Evolutionary conservation across 2,888 invertebrate genomes (phyloP).

Genomic region (Hirtodrosophila trivittata): DNA sequence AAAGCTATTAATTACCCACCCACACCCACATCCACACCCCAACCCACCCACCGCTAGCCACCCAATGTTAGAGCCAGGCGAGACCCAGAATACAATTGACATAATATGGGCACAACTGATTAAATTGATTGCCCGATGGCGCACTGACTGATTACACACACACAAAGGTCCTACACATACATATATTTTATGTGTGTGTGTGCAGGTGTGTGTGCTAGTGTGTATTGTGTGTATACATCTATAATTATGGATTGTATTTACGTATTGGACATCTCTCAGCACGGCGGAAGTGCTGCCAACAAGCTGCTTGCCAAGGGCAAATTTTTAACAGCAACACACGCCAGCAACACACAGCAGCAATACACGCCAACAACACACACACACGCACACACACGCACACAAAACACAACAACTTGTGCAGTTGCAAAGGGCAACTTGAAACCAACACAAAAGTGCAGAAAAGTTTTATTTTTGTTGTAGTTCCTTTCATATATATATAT

Average conservation of each 20-base stretch:
- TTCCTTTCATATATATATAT: too few species aligned
- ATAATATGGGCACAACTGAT: conserved; percentile 38
- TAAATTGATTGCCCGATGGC: conserved; percentile 34
- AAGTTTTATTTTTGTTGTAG: background rate
- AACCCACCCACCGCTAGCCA: too few species aligned
- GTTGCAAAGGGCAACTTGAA: too few species aligned
- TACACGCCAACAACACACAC: too few species aligned
- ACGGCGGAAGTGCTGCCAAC: background rate
- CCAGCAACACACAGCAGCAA: too few species aligned
- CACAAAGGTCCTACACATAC: background rate
- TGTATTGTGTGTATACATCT: conserved; percentile 3
- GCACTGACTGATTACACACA: conserved; percentile 38
- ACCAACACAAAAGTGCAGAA: background rate
- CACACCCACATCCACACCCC: too few species aligned
- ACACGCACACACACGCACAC: too few species aligned
- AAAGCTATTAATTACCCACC: too few species aligned
- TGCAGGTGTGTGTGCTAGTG: background rate
- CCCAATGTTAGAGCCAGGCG: too few species aligned
- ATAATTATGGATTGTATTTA: conserved; percentile 8
- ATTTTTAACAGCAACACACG: background rate
- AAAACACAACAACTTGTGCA: too few species aligned
- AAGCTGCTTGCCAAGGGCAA: background rate
- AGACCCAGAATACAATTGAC: conserved; percentile 1
- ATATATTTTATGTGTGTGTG: conserved; percentile 11
- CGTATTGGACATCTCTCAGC: background rate